phyloP scores from a whole-genome alignment of 64 coral and sea anemone genomes.

The Dendronephthya gigantea region DNA sequence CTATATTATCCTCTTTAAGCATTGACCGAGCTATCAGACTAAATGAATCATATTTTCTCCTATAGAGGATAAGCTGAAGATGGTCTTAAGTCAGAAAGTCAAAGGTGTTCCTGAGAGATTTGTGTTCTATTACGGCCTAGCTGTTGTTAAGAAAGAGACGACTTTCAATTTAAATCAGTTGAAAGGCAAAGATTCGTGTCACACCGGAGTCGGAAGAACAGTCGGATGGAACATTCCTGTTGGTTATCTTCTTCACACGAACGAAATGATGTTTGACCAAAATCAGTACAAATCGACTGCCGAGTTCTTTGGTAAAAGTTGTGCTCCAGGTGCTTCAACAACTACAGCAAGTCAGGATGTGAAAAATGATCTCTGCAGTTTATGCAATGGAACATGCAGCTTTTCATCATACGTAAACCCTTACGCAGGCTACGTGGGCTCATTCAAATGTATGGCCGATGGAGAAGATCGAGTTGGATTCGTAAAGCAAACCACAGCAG shows the following conservation, averaged over 20 bases:
- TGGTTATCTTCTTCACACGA: neutral
- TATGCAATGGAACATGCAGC: neutral
- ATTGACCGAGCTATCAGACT: too few relatives aligned
- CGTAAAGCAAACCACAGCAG: neutral
- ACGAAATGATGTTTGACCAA: neutral
- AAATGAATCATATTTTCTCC: too few relatives aligned
- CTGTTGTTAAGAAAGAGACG: neutral
- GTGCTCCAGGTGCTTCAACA: neutral
- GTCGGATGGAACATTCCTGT: constrained; percentile 1
- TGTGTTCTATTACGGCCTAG: neutral
- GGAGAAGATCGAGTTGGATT: neutral
- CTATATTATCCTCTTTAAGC: too few relatives aligned
- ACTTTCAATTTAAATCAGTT: neutral
- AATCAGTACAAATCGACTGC: neutral
- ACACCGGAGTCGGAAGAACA: neutral
- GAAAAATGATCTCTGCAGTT: neutral
- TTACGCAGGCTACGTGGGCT: neutral
- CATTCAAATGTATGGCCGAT: constrained; percentile 8
- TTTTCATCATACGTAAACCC: neutral
- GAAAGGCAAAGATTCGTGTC: neutral
- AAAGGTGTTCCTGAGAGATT: neutral
- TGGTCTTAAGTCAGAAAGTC: neutral
- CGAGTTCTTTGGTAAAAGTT: neutral
- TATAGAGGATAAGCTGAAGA: neutral
- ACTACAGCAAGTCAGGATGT: neutral